Evolutionary conservation across 2,888 invertebrate genomes (phyloP).

Genomic region (Trichogramma dendrolimi): DNA sequence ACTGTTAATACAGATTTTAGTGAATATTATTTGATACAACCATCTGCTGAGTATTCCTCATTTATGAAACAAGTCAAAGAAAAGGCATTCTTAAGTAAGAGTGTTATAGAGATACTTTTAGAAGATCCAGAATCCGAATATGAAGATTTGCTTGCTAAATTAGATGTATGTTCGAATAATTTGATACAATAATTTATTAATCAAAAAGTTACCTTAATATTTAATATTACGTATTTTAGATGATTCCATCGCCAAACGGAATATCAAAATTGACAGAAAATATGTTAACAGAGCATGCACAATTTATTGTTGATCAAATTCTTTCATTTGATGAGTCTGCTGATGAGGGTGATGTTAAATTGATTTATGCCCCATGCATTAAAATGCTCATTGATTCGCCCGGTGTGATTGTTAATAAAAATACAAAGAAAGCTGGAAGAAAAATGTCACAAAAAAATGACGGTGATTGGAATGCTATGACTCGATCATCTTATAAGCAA

Average conservation of each 20-base stretch:
- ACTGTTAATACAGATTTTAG: constrained; percentile 51
- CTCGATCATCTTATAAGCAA: constrained; percentile 44
- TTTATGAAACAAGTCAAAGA: constrained; percentile 68
- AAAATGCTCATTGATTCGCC: constrained; percentile 71
- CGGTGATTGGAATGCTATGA: constrained; percentile 13
- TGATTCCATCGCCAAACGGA: constrained; percentile 54
- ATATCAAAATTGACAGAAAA: constrained; percentile 63
- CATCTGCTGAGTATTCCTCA: constrained; percentile 66
- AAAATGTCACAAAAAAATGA: not conserved
- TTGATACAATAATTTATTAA: not conserved
- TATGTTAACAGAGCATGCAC: constrained; percentile 68
- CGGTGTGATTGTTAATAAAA: constrained; percentile 54
- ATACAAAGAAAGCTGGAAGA: not conserved
- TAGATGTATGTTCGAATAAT: constrained; percentile 52
- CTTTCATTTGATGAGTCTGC: constrained; percentile 56
- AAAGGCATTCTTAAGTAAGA: constrained; percentile 74
- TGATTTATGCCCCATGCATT: constrained; percentile 73
- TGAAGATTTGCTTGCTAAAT: constrained; percentile 70
- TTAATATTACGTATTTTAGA: constrained; percentile 41
- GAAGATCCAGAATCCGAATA: constrained; percentile 66
- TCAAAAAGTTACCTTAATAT: not conserved
- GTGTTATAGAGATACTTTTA: constrained; percentile 74
- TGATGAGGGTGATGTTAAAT: constrained; percentile 59
- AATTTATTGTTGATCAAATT: constrained; percentile 77
- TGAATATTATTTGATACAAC: constrained; percentile 74